Evolutionary conservation across 2,888 invertebrate genomes (phyloP), one percentile per base, ranked within the genome.

Genomic region (Campoplex nolae): DNA sequence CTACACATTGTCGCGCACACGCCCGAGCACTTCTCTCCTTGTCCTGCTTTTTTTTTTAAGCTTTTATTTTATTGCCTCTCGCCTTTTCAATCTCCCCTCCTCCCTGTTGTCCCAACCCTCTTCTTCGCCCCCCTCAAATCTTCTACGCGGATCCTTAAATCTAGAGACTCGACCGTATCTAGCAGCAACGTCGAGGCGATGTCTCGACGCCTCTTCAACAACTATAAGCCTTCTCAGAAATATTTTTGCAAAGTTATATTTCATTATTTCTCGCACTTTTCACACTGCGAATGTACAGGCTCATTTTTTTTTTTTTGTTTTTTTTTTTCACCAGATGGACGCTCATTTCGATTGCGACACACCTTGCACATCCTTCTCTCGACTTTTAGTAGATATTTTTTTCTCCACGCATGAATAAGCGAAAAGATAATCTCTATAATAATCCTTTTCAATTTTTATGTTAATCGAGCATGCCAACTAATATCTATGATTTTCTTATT

Each of bases 11-110:
- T 87, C 86, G 89, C 90, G 86, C 88, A 88, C 87, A 89, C 23
- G 23, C 92, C 91, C 91, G 92, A 92, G 91, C 89, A 45, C 45
- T 48, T 67, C 87, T 77, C 70, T 75, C 54, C 76, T 54, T 74
- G 67, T 35, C 82, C 88, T 90, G 88, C 84, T 88, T 83, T 85
- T 88, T 88, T 85, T 87, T 77, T 65, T 76, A 65, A 83, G 78
- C 86, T 86, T 73, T 74, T 80, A 82, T 82, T 78, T 85, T 77
- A 86, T 89, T 88, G 88, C 88, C 88, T 89, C 88, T 88, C 88
- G 79, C 88, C 80, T 81, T 85, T 84, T 83, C 83, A 77, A 80
- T 87, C 84, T 83, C 82, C 42, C 68, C 54, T 32, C 48, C 16
- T 28, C 51, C 51, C 23, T 32, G 8, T 48, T 18, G 16, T 16